Percentiles rank a stretch among this genome's conserved stretches.
phyloP scores from a whole-genome alignment of 2,888 invertebrate genomes.

The Strigamia transsilvanica region DNA sequence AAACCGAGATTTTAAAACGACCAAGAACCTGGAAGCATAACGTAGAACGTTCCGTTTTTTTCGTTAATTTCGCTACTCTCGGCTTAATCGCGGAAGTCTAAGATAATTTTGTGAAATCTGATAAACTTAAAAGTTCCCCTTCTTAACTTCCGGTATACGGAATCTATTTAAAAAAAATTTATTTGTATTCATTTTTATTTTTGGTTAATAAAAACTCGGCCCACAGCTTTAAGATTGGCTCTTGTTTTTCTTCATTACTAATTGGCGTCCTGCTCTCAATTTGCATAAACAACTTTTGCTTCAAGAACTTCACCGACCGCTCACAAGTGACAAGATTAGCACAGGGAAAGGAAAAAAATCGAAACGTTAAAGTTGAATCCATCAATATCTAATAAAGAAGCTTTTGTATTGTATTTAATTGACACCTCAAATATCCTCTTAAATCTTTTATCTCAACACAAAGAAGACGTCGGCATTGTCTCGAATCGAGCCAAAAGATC shows the following conservation, averaged over 20 bases:
- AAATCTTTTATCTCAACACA: conserved; percentile 1
- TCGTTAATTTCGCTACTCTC: too few species aligned
- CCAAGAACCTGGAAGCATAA: too few species aligned
- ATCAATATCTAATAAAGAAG: not conserved
- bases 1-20: too few species aligned
- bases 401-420: conserved; percentile 4
- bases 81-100: too few species aligned
- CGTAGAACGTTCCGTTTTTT: too few species aligned
- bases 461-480: not conserved
- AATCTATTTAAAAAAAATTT: too few species aligned
- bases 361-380: conserved; percentile 1
- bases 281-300: conserved; percentile 2
- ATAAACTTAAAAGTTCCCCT: too few species aligned
- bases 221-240: not conserved
- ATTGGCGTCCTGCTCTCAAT: conserved; percentile 1
- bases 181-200: too few species aligned
- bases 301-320: not conserved
- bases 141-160: too few species aligned
- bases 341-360: not conserved
- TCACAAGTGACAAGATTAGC: not conserved
- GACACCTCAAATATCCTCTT: conserved; percentile 26
- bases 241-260: conserved; percentile 6
- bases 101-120: too few species aligned
- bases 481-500: conserved; percentile 2
- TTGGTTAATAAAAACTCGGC: too few species aligned